Conservation (phyloP, 2,113 vertebrate genomes). For the Apeltes quadracus region DNA sequence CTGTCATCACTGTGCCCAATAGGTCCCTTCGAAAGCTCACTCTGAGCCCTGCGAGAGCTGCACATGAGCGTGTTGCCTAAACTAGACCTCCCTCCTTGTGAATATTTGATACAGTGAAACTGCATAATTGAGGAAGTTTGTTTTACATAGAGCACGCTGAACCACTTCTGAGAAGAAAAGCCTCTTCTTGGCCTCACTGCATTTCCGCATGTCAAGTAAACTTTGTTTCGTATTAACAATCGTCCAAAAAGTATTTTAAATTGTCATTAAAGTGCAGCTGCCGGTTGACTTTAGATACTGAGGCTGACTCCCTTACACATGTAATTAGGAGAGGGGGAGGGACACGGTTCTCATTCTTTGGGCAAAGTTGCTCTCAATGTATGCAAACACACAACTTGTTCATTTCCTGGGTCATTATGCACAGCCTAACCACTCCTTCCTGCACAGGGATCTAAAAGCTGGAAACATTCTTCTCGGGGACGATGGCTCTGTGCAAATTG, state of each 20-base stretch:
- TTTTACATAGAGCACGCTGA: conserved; percentile 57
- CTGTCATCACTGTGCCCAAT: not conserved
- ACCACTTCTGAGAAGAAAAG: conserved; percentile 9
- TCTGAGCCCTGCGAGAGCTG: conserved; percentile 12
- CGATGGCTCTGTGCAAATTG: conserved; percentile 95
- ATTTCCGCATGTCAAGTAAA: not conserved
- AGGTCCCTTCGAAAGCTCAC: not conserved
- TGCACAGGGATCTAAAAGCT: conserved; percentile 93
- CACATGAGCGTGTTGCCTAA: conserved; percentile 18
- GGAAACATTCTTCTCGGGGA: conserved; percentile 97
- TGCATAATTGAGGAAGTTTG: conserved; percentile 70
- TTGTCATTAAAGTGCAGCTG: conserved; percentile 9
- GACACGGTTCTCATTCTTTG: not conserved
- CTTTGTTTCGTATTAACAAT: not conserved
- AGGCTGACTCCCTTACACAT: conserved; percentile 39
- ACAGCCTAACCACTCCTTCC: conserved; percentile 27
- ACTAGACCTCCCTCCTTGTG: conserved; percentile 34
- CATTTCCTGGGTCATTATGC: not conserved
- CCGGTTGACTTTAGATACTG: conserved; percentile 38
- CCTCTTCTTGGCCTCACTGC: not conserved
- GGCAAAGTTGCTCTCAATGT: conserved; percentile 4
- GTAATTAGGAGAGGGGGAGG: not conserved
- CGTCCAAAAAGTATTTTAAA: not conserved
- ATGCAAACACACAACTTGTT: conserved; percentile 41
- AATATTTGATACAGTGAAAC: conserved; percentile 68